These are phyloP conservation scores for Simalia tracyae DNA, from an alignment of 2,797 vertebrate genomes.

Conservation along the genomic window DNA sequence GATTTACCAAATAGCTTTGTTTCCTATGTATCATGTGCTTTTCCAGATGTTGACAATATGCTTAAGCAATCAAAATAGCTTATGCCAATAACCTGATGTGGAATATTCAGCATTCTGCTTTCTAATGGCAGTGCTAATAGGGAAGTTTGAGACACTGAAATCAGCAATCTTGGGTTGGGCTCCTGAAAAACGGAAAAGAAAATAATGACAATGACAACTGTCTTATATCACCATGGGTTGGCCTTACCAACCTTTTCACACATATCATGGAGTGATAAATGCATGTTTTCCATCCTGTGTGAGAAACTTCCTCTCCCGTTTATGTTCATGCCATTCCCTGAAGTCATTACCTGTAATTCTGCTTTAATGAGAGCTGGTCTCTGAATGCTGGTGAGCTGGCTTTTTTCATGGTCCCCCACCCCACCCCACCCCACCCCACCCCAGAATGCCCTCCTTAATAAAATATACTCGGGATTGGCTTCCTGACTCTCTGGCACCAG, in stretches of 20 bases:
- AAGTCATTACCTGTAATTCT: background rate
- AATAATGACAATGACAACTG: background rate
- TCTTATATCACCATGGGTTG: background rate
- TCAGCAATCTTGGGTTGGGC: background rate
- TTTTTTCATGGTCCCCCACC: background rate
- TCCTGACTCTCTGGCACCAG: background rate
- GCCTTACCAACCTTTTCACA: background rate
- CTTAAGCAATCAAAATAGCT: conserved; percentile 8
- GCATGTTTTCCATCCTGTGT: background rate
- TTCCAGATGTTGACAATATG: conserved; percentile 25
- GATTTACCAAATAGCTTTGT: background rate
- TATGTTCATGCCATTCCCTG: background rate
- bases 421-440: background rate
- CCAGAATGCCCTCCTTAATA: background rate
- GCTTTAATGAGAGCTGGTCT: background rate
- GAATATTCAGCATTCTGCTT: background rate
- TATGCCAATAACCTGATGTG: conserved; percentile 20
- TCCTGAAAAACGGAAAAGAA: background rate
- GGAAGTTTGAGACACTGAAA: background rate
- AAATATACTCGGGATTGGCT: background rate
- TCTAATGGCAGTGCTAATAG: background rate
- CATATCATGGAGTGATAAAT: background rate
- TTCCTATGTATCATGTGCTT: background rate
- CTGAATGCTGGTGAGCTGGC: background rate
- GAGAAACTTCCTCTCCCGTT: no score